A percentile compares a stretch with the other conserved stretches of the same genome.
These are phyloP conservation scores for Parauchenoglanis ngamensis DNA, from an alignment of 2,797 vertebrate genomes.

Conservation along the genomic window DNA sequence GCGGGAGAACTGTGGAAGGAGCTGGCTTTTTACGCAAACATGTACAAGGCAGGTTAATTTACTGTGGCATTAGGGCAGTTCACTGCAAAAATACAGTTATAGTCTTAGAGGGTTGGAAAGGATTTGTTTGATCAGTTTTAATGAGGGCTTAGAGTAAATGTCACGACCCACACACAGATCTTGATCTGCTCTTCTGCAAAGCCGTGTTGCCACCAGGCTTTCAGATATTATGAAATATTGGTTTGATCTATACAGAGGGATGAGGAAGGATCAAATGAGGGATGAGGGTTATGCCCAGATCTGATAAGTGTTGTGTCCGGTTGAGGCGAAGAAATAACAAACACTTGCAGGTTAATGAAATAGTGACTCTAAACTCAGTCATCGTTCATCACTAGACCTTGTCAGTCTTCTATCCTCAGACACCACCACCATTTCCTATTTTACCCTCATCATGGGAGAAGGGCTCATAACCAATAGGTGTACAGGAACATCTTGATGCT, in stretches of 20 bases:
- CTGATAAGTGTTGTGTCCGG: constrained; percentile 32
- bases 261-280: not conserved
- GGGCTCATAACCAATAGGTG: not conserved
- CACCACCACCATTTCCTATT: constrained; percentile 25
- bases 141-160: not conserved
- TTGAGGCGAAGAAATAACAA: constrained; percentile 66
- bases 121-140: constrained; percentile 42
- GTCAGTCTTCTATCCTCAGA: constrained; percentile 72
- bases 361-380: constrained; percentile 79
- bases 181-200: not conserved
- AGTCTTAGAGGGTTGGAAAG: constrained; percentile 42
- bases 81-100: constrained; percentile 51
- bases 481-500: not conserved
- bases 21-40: constrained; percentile 17
- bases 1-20: constrained; percentile 62
- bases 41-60: constrained; percentile 43
- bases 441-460: constrained; percentile 29
- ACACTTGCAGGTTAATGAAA: constrained; percentile 78
- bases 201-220: not conserved
- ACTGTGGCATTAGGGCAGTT: constrained; percentile 60
- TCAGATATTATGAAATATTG: not conserved
- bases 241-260: not conserved
- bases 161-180: not conserved
- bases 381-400: constrained; percentile 81
- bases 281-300: not conserved